These are phyloP conservation scores for Pseudococcus viburni DNA, from an alignment of 2,888 invertebrate species.

Conservation along the genomic window DNA sequence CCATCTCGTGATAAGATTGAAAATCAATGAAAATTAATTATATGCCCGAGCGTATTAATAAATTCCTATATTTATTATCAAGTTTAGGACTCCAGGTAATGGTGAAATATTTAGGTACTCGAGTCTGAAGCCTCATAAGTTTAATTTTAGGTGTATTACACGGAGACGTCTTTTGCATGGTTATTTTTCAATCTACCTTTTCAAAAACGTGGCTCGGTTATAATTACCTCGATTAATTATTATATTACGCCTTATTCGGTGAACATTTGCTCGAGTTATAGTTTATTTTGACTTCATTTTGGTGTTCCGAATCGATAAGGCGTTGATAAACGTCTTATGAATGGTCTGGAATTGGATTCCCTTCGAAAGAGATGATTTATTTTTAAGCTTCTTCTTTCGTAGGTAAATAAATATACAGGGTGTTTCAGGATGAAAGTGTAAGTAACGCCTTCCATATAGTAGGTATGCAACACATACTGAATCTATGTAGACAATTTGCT, in stretches of 20 bases:
- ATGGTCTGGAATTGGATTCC: background rate
- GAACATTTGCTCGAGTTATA: background rate
- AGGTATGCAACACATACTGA: too few relatives aligned
- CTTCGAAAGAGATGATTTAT: background rate
- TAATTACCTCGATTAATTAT: slow-evolving; percentile 11
- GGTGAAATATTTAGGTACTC: background rate
- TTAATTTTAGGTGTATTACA: background rate
- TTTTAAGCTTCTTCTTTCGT: too few relatives aligned
- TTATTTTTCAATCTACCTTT: background rate
- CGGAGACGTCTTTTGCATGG: background rate
- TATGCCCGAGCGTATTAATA: background rate
- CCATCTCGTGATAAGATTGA: background rate
- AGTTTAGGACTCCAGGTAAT: background rate
- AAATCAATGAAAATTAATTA: slow-evolving; percentile 30
- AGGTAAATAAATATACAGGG: too few relatives aligned
- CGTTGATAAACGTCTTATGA: too few relatives aligned
- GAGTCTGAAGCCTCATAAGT: background rate
- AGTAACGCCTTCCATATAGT: too few relatives aligned
- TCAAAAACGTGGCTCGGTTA: background rate
- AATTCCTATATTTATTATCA: background rate
- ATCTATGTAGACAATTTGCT: too few relatives aligned
- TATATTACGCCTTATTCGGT: slow-evolving; percentile 13
- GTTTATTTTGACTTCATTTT: slow-evolving; percentile 20
- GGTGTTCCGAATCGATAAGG: background rate
- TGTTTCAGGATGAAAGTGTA: too few relatives aligned